Conservation (phyloP, 2,113 vertebrate species). For the Saguinus imperator region DNA sequence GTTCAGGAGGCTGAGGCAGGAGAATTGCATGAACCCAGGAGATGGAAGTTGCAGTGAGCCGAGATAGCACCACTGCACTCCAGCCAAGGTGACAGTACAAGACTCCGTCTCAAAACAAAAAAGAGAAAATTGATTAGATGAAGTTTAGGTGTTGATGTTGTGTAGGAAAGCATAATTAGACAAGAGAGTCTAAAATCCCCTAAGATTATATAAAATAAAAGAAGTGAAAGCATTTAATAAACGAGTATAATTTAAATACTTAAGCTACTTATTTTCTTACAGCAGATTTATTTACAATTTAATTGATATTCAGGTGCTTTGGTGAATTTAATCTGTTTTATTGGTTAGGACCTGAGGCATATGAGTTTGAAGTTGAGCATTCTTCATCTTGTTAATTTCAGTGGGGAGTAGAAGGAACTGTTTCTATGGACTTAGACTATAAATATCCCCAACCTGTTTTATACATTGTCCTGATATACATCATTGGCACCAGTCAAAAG, state of each 20-base stretch:
- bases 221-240: not conserved
- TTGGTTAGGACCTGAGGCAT: not conserved
- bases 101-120: not conserved
- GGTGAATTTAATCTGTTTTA: not conserved
- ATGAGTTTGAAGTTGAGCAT: not conserved
- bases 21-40: too few relatives aligned
- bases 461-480: not conserved
- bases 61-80: too few relatives aligned
- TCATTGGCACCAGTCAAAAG: not conserved
- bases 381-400: not conserved
- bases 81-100: too few relatives aligned
- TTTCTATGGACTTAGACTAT: not conserved
- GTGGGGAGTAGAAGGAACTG: fast-evolving
- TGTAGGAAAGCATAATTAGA: not conserved
- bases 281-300: not conserved
- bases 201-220: not conserved
- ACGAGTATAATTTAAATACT: not conserved
- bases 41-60: too few relatives aligned
- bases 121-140: not conserved
- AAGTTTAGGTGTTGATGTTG: not conserved
- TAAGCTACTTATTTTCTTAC: not conserved
- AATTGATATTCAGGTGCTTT: not conserved
- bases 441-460: not conserved
- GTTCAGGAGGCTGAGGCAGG: too few relatives aligned
- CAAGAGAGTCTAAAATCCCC: not conserved